phyloP scores from a whole-genome alignment of 2,888 invertebrate species.

The Polyploca ridens region DNA sequence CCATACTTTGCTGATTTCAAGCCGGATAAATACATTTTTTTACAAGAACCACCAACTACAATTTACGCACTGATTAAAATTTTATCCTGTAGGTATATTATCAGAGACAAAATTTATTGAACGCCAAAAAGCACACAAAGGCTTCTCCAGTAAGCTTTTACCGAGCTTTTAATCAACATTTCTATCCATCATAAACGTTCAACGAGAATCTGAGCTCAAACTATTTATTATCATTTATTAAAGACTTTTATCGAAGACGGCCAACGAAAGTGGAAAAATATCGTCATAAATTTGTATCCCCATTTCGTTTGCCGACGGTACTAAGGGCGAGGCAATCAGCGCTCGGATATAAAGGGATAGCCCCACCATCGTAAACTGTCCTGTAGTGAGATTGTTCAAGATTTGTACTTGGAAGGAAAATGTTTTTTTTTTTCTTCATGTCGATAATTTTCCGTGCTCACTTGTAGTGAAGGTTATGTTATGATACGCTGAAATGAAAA shows the following conservation, averaged over 20 bases:
- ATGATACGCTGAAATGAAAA: neutral
- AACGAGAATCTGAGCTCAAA: constrained; percentile 22
- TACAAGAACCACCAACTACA: too few species aligned
- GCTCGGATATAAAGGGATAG: constrained; percentile 77
- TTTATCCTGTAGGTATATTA: too few species aligned
- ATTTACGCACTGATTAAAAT: too few species aligned
- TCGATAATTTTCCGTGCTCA: constrained; percentile 1
- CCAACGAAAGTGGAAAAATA: constrained; percentile 47
- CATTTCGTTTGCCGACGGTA: constrained; percentile 60
- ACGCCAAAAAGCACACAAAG: neutral
- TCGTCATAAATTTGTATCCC: constrained; percentile 58
- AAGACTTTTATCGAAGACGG: constrained; percentile 27
- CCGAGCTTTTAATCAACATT: constrained; percentile 22
- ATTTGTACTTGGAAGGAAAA: constrained; percentile 60
- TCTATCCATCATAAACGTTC: constrained; percentile 11
- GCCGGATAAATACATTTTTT: too few species aligned
- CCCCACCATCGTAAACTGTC: constrained; percentile 72
- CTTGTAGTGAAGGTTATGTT: neutral
- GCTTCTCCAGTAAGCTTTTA: neutral
- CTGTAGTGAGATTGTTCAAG: constrained; percentile 71
- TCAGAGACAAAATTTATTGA: too few species aligned
- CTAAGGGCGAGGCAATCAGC: constrained; percentile 72
- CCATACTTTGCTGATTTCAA: too few species aligned
- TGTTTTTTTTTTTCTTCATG: constrained; percentile 32
- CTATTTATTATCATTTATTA: constrained; percentile 54